Evolutionary conservation across 2,113 vertebrate genomes (phyloP).

Genomic region (Nansenia antarctica): DNA sequence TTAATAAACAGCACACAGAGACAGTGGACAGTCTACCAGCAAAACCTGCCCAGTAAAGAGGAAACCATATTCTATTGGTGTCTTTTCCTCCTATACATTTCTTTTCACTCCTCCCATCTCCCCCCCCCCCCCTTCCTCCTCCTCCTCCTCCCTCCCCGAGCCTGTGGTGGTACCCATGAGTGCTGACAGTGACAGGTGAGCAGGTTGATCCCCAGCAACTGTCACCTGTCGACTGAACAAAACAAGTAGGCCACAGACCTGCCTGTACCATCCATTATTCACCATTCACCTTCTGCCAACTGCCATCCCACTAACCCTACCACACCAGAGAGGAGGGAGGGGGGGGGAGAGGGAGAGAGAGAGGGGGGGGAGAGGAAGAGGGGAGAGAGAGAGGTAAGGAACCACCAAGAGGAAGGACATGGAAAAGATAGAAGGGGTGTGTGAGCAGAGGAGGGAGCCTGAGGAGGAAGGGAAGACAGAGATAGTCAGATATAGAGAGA

Average conservation of each 20-base stretch:
- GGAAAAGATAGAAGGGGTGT: background rate
- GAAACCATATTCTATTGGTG: background rate
- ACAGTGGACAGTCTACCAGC: background rate
- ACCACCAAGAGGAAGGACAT: background rate
- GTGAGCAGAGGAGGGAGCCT: background rate
- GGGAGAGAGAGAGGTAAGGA: background rate
- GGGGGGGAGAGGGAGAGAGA: background rate
- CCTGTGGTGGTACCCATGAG: background rate
- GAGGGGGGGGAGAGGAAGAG: background rate
- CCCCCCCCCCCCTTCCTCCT: background rate
- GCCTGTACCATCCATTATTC: background rate
- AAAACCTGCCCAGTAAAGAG: background rate
- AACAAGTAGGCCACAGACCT: background rate
- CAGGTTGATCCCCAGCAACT: background rate
- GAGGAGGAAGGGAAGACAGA: background rate
- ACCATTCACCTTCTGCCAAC: conserved; percentile 11
- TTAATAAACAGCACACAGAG: background rate
- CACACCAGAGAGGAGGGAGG: background rate
- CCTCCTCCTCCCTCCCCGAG: background rate
- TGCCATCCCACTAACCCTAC: background rate
- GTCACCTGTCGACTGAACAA: background rate
- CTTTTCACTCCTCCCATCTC: background rate
- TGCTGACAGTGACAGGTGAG: background rate
- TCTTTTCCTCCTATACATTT: background rate
- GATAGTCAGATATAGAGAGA: background rate